These are phyloP conservation scores for Physocephala rufipes DNA, from an alignment of 2,888 invertebrate species.

Conservation along the genomic window DNA sequence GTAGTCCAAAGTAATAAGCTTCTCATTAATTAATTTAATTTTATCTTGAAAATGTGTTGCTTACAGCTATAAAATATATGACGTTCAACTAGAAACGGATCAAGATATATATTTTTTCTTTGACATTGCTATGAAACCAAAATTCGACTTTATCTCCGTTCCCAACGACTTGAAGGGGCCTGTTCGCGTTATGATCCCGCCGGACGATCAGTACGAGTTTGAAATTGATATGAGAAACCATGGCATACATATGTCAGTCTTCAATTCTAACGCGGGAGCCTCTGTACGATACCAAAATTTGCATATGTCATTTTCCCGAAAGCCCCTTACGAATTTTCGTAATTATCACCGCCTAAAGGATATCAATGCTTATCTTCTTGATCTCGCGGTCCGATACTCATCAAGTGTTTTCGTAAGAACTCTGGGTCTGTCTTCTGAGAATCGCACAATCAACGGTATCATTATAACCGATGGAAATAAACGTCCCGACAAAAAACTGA, in stretches of 20 bases:
- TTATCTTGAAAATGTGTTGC: no score
- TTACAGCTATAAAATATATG: conserved; percentile 61
- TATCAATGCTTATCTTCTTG: conserved; percentile 68
- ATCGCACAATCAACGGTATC: conserved; percentile 69
- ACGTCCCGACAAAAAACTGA: conserved; percentile 65
- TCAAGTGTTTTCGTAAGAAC: conserved; percentile 68
- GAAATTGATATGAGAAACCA: conserved; percentile 50
- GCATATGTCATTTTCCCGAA: no score
- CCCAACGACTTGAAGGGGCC: conserved; percentile 51
- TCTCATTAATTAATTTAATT: no score
- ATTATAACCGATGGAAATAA: conserved; percentile 70
- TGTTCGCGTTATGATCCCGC: conserved; percentile 59
- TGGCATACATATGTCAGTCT: conserved; percentile 47
- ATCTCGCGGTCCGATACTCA: conserved; percentile 67
- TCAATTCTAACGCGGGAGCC: no score
- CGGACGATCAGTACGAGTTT: conserved; percentile 54
- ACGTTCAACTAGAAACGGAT: conserved; percentile 50
- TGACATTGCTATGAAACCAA: conserved; percentile 48
- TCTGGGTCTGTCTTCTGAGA: conserved; percentile 72
- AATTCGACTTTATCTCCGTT: conserved; percentile 59
- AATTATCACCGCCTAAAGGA: conserved; percentile 55
- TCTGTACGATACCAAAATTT: no score
- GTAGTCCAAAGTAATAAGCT: no score
- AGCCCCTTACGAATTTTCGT: no score
- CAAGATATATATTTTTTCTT: conserved; percentile 55